Conservation (phyloP, 2,888 invertebrate species). For the Cataglyphis albicans region DNA sequence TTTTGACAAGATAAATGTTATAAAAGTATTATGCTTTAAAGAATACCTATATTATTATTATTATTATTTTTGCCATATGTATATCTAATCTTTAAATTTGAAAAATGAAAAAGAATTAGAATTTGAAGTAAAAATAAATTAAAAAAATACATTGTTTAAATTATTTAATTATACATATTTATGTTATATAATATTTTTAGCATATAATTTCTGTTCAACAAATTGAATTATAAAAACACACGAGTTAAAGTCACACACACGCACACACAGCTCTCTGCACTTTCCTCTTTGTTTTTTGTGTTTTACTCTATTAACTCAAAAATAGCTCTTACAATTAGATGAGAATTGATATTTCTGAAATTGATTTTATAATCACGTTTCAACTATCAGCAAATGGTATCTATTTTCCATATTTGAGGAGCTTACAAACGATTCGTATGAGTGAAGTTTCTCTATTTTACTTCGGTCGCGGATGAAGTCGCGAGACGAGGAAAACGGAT, state of each 20-base stretch:
- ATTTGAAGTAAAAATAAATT: background rate
- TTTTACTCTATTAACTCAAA: background rate
- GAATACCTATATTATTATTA: background rate
- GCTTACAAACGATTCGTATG: constrained; percentile 32
- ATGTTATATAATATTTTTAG: background rate
- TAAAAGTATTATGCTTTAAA: constrained; percentile 1
- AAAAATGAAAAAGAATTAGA: background rate
- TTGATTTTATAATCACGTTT: background rate
- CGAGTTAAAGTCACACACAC: background rate
- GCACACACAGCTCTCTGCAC: background rate
- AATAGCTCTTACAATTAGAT: background rate
- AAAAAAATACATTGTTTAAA: background rate
- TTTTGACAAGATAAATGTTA: background rate
- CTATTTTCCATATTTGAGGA: background rate
- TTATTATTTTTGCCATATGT: background rate
- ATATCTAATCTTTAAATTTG: background rate
- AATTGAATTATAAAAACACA: background rate
- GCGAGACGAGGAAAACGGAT: constrained; percentile 56
- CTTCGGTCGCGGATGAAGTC: constrained; percentile 37
- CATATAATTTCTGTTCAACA: background rate
- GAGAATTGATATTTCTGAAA: background rate
- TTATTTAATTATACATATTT: background rate
- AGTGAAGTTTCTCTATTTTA: constrained; percentile 44
- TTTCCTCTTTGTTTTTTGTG: background rate
- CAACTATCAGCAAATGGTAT: background rate